phyloP scores from a whole-genome alignment of 2,113 vertebrate species.

The Dissostichus mawsoni region DNA sequence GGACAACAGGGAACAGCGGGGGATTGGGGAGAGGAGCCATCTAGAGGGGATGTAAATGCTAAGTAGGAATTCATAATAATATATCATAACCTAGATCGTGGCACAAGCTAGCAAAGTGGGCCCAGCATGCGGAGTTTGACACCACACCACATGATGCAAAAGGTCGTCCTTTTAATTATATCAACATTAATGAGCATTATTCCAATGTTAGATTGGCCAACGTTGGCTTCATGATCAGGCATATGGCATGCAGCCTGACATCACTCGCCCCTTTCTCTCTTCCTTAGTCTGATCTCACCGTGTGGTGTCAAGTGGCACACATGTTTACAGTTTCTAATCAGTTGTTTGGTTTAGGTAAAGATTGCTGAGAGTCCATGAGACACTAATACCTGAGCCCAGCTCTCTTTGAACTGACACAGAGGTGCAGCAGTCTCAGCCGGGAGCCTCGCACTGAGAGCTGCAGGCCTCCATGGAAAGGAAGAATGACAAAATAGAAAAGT shows the following conservation, averaged over 20 bases:
- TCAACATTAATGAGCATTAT: slow-evolving; percentile 5
- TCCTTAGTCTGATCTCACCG: slow-evolving; percentile 75
- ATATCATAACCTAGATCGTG: not conserved
- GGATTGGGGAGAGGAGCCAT: slow-evolving; percentile 5
- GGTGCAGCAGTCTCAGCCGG: slow-evolving; percentile 22
- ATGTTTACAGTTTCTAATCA: slow-evolving; percentile 75
- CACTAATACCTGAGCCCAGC: slow-evolving; percentile 66
- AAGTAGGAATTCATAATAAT: not conserved
- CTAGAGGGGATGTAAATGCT: slow-evolving; percentile 5
- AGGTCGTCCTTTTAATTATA: not conserved
- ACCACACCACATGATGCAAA: not conserved
- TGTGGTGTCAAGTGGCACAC: slow-evolving; percentile 58
- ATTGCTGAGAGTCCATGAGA: slow-evolving; percentile 61
- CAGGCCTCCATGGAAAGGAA: slow-evolving; percentile 55
- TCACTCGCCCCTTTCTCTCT: slow-evolving; percentile 42
- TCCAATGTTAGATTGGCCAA: slow-evolving; percentile 31
- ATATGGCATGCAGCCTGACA: slow-evolving; percentile 37
- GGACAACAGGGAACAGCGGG: not conserved
- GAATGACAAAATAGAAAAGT: slow-evolving; percentile 19
- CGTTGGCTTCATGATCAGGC: slow-evolving; percentile 18
- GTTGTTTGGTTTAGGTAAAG: slow-evolving; percentile 71
- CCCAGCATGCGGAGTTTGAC: not conserved
- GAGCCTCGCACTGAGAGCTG: slow-evolving; percentile 38
- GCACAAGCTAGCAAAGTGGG: not conserved
- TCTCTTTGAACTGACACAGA: slow-evolving; percentile 58